Base-by-base conservation (phyloP, 2,113 vertebrate species). In the Hystrix cristata region DNA sequence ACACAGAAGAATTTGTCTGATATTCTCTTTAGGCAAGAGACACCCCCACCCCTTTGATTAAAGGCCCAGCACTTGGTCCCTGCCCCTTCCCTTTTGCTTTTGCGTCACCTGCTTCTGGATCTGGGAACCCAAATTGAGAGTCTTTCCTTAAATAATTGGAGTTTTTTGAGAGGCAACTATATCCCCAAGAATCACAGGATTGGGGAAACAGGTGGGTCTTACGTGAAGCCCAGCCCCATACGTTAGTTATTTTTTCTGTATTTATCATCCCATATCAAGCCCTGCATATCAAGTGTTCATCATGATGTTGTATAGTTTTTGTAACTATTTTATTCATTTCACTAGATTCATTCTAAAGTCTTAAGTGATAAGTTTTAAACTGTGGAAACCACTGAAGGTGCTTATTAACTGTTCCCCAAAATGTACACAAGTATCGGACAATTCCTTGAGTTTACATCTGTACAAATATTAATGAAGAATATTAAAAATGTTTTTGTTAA, bases 371-470 rank as follows among this genome's bases (percentile, higher is more conserved):
- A 98, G 97, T 98, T 98, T 62, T 64, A 98, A 98, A 87, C 96
- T 95, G 71, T 98, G 97, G 98, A 98, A 98, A 98, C 98, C 91
- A 97, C 72, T 97, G 95, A 99, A 98, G 98, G 98, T 99, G 98
- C 98, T 99, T 98, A 95, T 96, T 98, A 98, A 98, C 81, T 97
- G 90, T 98, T 97, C 97, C 97, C 98, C 95, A 97, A 98, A 97
- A 98, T 96, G 85, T 98, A 96, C 94, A 96, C 95, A 96, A 88
- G 1, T 98, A 96, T 98, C 95, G 98, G 97, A 97, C 95, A 97
- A 98, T 97, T 96, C 97, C 98, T 97, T 98, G 98, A 98, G 98
- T 98, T 99, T 99, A 98, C 98, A 98, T 86, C 95, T 98, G 97
- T 98, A 98, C 93, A 97, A 98, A 21, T 98, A 96, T 97, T 71